Evolutionary conservation across 2,888 invertebrate genomes (phyloP), one percentile per base, ranked within the genome.

Genomic region (Euclidia mi): DNA sequence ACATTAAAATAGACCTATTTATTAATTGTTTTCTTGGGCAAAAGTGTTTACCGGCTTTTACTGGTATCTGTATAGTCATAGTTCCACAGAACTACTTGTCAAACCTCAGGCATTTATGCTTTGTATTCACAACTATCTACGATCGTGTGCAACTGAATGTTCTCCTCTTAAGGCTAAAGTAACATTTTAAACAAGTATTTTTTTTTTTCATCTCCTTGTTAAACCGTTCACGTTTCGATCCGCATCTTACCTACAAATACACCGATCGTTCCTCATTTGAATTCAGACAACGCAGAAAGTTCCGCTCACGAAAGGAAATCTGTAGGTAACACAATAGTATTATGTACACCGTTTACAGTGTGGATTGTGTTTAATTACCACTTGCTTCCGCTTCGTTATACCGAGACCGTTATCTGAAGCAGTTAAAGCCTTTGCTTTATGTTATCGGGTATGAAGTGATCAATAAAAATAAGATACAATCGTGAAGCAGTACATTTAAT

Each of bases 241-340:
- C 18, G 18, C 38, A 18, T 18, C 18, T 38, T 18, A 18, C 66
- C 12, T 11, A 40, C 42, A 50, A 38, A 40, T 47, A 35, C 49
- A 53, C 71, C 58, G 51, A 71, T 58, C 59, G 45, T 20, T 28
- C 6, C 62, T 59, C 60, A 76, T 81, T 81, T 60, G 50, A 57
- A 82, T 79, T 79, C 79, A 65, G 66, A 60, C 60, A 62, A 59
- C 71, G 67, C 66, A 51, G 52, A 63, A 52, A 76, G 79, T 74
- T 81, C 77, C 77, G 72, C 71, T 68, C 62, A 44, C 50, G 47
- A 70, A 78, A 69, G 76, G 73, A 80, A 78, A 81, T 76, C 72
- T 65, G 64, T 69, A 56, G 2, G 10, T 29, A 32, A 40, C 60
- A 74, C 62, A 69, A 65, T 66, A 51, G 52, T 67, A 67, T 71